Conservation (phyloP, 1,140 invertebrate species). For the Muscidifurax raptorellus region DNA sequence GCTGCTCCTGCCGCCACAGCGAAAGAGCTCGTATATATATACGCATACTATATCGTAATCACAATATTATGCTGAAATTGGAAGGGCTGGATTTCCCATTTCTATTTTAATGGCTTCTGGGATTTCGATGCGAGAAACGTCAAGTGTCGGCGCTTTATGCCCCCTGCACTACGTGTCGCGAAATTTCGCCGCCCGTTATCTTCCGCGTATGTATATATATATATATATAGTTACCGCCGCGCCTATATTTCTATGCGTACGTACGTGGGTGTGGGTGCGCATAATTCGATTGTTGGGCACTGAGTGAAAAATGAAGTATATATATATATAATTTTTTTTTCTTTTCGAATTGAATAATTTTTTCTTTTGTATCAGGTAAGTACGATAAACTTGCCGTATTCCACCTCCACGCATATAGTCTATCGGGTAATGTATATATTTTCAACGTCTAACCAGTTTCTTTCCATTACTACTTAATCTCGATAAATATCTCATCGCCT, state of each 20-base stretch:
- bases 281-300: background rate
- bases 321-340: background rate
- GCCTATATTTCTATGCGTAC: background rate
- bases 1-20: background rate
- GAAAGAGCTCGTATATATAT: background rate
- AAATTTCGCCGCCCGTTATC: conserved; percentile 37
- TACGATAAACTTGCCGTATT: background rate
- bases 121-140: conserved; percentile 65
- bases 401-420: background rate
- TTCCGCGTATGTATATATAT: conserved; percentile 36
- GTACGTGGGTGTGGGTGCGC: background rate
- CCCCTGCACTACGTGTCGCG: conserved; percentile 28
- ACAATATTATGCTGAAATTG: conserved; percentile 74
- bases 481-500: background rate
- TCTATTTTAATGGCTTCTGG: conserved; percentile 73
- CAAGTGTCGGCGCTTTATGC: conserved; percentile 50
- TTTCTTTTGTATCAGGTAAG: conserved; percentile 41
- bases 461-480: background rate
- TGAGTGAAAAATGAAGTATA: conserved; percentile 26
- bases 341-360: background rate
- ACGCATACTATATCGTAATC: conserved; percentile 68
- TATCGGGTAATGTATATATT: conserved; percentile 22
- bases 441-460: background rate
- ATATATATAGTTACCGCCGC: too few relatives aligned
- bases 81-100: conserved; percentile 71